phyloP scores from a whole-genome alignment of 1,140 invertebrate species.

The Eciton burchellii region DNA sequence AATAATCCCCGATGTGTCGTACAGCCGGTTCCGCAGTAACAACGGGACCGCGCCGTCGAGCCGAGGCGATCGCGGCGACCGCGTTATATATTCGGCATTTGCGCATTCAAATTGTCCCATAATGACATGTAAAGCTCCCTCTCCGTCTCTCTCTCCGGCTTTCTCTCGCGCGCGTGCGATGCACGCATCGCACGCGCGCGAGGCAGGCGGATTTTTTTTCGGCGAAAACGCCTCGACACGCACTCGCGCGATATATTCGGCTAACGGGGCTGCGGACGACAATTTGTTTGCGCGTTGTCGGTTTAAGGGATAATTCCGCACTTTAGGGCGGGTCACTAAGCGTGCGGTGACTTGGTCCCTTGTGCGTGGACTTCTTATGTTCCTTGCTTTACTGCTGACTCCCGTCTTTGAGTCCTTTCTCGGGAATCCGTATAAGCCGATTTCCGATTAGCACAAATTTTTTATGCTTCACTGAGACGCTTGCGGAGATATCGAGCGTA shows the following conservation, averaged over 20 bases:
- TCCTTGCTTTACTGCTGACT: not conserved
- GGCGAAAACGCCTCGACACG: not conserved
- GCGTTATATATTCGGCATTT: constrained; percentile 48
- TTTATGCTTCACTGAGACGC: too few relatives aligned
- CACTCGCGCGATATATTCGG: constrained; percentile 19
- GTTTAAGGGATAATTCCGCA: constrained; percentile 44
- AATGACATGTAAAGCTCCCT: constrained; percentile 49
- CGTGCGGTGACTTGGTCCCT: not conserved
- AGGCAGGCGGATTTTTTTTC: constrained; percentile 33
- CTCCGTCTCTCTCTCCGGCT: not conserved
- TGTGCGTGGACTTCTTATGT: not conserved
- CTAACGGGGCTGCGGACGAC: constrained; percentile 43
- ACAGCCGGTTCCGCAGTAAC: constrained; percentile 48
- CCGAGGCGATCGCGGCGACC: constrained; percentile 1
- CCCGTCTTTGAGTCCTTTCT: not conserved
- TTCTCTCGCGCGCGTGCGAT: constrained; percentile 47
- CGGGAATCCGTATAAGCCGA: too few relatives aligned
- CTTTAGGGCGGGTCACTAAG: constrained; percentile 43
- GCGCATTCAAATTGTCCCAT: constrained; percentile 53
- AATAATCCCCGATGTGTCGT: constrained; percentile 56
- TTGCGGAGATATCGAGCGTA: too few relatives aligned
- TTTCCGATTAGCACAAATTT: too few relatives aligned
- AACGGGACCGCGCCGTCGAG: constrained; percentile 53
- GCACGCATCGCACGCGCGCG: constrained; percentile 34
- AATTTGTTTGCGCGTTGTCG: constrained; percentile 39